phyloP scores from a whole-genome alignment of 2,888 invertebrate species.

The Sisyra nigra region DNA sequence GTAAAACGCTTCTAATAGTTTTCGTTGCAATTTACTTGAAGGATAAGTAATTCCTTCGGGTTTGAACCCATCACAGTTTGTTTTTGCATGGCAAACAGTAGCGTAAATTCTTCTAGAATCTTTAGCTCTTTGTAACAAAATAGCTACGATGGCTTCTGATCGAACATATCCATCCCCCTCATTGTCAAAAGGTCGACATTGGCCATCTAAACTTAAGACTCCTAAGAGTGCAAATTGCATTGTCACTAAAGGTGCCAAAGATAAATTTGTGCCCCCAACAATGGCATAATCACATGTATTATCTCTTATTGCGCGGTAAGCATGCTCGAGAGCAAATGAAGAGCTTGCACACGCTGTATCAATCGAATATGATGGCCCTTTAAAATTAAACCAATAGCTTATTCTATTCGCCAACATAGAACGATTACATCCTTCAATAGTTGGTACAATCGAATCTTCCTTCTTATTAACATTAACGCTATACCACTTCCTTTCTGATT shows the following conservation, averaged over 20 bases:
- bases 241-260: conserved; percentile 74
- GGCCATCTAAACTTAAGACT: conserved; percentile 62
- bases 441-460: too few species aligned
- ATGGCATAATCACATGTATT: conserved; percentile 80
- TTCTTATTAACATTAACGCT: too few species aligned
- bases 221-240: conserved; percentile 61
- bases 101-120: conserved; percentile 27
- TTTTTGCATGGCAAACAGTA: conserved; percentile 31
- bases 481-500: conserved; percentile 38
- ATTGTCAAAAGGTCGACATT: conserved; percentile 74
- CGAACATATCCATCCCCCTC: conserved; percentile 55
- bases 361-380: conserved; percentile 74
- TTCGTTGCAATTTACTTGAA: conserved; percentile 15
- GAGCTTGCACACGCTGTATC: conserved; percentile 93
- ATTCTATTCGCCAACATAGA: conserved; percentile 89
- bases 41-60: conserved; percentile 15
- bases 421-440: conserved; percentile 49
- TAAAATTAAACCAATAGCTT: conserved; percentile 73
- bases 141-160: conserved; percentile 26
- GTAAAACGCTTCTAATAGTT: conserved; percentile 31
- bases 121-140: conserved; percentile 25
- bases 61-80: conserved; percentile 33
- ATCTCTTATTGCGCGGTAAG: conserved; percentile 56
- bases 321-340: conserved; percentile 70
- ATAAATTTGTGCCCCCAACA: conserved; percentile 74